These are phyloP conservation scores for Empidonax alnorum DNA, from an alignment of 2,113 vertebrate species.

Conservation along the genomic window DNA sequence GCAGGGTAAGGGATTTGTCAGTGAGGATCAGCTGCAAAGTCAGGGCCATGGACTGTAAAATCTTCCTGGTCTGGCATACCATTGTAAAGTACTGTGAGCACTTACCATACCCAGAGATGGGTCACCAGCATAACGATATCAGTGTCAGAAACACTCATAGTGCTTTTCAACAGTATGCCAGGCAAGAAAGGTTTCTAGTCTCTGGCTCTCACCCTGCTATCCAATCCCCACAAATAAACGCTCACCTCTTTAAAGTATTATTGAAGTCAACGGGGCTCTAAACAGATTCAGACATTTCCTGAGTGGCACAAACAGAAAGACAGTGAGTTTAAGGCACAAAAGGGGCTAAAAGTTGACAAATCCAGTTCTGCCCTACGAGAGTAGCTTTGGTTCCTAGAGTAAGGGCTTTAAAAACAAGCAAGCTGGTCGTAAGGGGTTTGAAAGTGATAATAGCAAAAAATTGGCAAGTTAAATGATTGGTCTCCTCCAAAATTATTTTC, in stretches of 20 bases:
- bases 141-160: background rate
- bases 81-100: background rate
- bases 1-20: background rate
- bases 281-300: background rate
- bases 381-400: background rate
- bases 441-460: background rate
- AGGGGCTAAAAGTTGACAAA: background rate
- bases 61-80: background rate
- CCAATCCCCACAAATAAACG: background rate
- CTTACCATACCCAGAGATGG: background rate
- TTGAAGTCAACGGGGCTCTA: background rate
- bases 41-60: background rate
- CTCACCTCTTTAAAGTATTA: background rate
- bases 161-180: conserved; percentile 15
- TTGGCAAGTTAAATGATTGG: background rate
- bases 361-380: background rate
- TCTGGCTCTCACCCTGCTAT: background rate
- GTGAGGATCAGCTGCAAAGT: background rate
- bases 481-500: background rate
- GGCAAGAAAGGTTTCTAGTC: background rate
- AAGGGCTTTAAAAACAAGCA: background rate
- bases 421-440: background rate
- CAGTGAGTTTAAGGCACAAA: background rate
- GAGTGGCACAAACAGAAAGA: background rate
- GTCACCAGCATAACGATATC: background rate